Base-by-base conservation (phyloP, 2,888 invertebrate species). In the Melinaea menophilus region DNA sequence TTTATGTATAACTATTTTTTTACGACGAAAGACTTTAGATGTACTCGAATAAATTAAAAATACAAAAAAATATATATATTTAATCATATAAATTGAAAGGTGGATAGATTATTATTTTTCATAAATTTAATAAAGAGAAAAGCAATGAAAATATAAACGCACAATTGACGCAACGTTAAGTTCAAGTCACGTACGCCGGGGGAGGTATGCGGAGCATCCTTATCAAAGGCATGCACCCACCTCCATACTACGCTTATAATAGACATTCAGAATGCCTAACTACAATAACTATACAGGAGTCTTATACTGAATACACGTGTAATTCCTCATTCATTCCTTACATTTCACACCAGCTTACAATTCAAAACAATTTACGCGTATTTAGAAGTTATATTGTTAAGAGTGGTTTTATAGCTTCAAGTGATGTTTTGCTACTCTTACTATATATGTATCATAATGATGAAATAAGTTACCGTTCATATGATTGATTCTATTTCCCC, bases 201-300 rank as follows among this genome's bases (percentile, higher is more conserved):
- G 75, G 72, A 86, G 82, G 84, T 84, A 88, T 88, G 83, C 80
- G 67, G 74, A 72, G 84, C 81, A 87, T 85, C 81, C 85, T 84
- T 83, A 87, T 86, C 88, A 87, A 84, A 87, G 87, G 88, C 82
- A 87, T 87, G 83, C 84, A 82, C 81, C 80, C 81, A 82, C 80
- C 83, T 80, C 76, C 77, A 72, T 75, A 80, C 78, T 76, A 80
- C 75, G 79, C 77, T 81, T 76, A 79, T 79, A 79, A 80, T 79
- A 80, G 75, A 73, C 77, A 76, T 74, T 76, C 77, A 77, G 80
- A 81, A 85, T 86, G 77, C 79, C 79, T 81, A 78, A 77, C 76
- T 83, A 82, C 82, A 85, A 86, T 83, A 86, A 83, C 84, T 85
- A 75, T 76, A 78, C 75, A 71, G 83, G 84, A 83, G 84, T 85